Conservation (phyloP, 2,797 vertebrate species). For the Uromys caudimaculatus region DNA sequence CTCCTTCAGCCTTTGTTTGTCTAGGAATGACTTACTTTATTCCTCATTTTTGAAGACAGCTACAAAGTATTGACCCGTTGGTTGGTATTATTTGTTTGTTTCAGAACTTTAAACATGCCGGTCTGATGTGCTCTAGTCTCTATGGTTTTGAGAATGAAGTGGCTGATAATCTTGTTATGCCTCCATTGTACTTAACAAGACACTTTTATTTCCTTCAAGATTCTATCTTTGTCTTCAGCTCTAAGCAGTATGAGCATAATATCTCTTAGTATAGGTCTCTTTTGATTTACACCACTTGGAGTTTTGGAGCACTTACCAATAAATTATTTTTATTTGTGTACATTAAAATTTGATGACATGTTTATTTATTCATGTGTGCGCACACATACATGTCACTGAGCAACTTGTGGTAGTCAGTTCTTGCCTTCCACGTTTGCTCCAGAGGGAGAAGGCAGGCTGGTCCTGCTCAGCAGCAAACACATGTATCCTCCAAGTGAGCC, state of each 20-base stretch:
- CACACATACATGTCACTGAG: no score
- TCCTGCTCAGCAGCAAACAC: no score
- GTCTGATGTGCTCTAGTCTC: background rate
- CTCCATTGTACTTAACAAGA: background rate
- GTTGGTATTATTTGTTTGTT: background rate
- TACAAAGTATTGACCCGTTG: background rate
- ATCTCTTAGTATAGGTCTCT: background rate
- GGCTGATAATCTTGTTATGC: background rate
- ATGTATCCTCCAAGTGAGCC: no score
- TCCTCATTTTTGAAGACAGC: background rate
- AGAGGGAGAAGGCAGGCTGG: no score
- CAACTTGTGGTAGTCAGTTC: no score
- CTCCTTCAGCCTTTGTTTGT: background rate
- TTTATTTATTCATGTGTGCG: no score
- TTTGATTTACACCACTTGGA: background rate
- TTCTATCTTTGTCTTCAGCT: background rate
- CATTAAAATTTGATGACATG: no score
- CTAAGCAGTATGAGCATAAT: background rate
- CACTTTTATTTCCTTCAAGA: background rate
- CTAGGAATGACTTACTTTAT: background rate
- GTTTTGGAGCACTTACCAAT: no score
- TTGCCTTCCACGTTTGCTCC: no score
- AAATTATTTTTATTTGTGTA: no score
- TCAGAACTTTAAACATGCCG: background rate
- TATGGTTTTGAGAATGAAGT: background rate